phyloP scores from a whole-genome alignment of 2,797 vertebrate species.

The Cossypha niveicapilla region DNA sequence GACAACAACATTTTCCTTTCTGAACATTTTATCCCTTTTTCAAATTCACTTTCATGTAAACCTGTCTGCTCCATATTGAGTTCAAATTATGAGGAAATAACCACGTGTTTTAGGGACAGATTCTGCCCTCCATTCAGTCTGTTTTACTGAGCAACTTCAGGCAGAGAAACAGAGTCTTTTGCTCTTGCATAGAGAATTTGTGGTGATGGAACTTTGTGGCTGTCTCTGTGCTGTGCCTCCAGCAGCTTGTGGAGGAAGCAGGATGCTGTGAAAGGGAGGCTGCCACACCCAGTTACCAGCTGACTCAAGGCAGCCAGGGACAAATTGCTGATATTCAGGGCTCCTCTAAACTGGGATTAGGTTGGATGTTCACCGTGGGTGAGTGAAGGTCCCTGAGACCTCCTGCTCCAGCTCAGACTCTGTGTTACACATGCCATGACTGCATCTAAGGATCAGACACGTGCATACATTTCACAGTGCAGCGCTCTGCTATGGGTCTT shows the following conservation, averaged over 20 bases:
- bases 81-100: background rate
- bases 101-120: background rate
- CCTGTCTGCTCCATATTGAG: background rate
- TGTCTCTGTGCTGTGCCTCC: background rate
- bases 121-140: background rate
- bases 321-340: background rate
- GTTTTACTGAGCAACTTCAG: background rate
- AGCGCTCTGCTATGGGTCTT: accelerated
- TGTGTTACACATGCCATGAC: background rate
- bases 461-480: accelerated
- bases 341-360: background rate
- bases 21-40: background rate
- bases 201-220: background rate
- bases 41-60: background rate
- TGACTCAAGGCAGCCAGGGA: background rate
- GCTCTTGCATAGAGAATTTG: background rate
- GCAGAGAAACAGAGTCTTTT: background rate
- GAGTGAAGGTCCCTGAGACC: background rate
- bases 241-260: background rate
- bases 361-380: background rate
- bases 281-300: background rate
- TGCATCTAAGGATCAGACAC: background rate
- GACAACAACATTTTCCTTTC: background rate
- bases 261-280: background rate
- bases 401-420: background rate